Percentiles rank a stretch among this genome's conserved stretches.
phyloP scores from a whole-genome alignment of 1,140 invertebrate species.

The Gryllus bimaculatus region DNA sequence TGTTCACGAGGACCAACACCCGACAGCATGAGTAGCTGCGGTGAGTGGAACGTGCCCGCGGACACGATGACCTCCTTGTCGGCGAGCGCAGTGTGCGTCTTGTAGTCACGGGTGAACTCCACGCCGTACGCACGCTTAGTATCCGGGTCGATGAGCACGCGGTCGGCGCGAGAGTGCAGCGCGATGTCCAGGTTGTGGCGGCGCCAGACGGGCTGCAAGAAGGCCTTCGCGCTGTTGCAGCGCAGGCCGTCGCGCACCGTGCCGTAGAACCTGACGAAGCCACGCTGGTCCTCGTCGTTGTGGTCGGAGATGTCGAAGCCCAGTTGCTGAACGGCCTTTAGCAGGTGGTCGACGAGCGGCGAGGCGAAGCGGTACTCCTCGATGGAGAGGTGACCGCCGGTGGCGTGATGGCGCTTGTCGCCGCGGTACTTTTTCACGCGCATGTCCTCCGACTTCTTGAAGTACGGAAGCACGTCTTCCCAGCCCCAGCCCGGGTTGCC shows the following conservation, averaged over 20 bases:
- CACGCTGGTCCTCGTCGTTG: background rate
- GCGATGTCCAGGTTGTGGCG: slow-evolving; percentile 64
- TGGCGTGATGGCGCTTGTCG: slow-evolving; percentile 26
- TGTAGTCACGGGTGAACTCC: slow-evolving; percentile 64
- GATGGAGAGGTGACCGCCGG: slow-evolving; percentile 27
- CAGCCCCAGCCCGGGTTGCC: slow-evolving; percentile 45
- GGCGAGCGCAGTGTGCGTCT: slow-evolving; percentile 58
- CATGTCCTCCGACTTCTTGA: slow-evolving; percentile 33
- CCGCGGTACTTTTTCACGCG: slow-evolving; percentile 34
- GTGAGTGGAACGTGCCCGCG: slow-evolving; percentile 79
- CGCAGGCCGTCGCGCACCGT: slow-evolving; percentile 68
- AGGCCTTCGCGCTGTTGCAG: slow-evolving; percentile 70
- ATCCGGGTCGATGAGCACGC: slow-evolving; percentile 49
- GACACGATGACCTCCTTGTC: slow-evolving; percentile 76
- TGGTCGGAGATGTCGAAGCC: slow-evolving; percentile 24
- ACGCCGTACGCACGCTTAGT: slow-evolving; percentile 64
- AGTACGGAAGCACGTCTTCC: slow-evolving; percentile 37
- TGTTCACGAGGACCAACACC: slow-evolving; percentile 65
- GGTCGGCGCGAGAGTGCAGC: slow-evolving; percentile 64
- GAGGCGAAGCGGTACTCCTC: slow-evolving; percentile 22
- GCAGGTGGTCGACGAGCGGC: slow-evolving; percentile 16
- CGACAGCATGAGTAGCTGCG: slow-evolving; percentile 85
- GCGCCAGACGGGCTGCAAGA: slow-evolving; percentile 61
- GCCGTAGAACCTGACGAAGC: slow-evolving; percentile 7
- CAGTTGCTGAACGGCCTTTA: slow-evolving; percentile 22